A percentile compares a stretch with the other conserved stretches of the same genome.
Conservation (phyloP, 2,113 vertebrate species). For the Anolis sagrei region DNA sequence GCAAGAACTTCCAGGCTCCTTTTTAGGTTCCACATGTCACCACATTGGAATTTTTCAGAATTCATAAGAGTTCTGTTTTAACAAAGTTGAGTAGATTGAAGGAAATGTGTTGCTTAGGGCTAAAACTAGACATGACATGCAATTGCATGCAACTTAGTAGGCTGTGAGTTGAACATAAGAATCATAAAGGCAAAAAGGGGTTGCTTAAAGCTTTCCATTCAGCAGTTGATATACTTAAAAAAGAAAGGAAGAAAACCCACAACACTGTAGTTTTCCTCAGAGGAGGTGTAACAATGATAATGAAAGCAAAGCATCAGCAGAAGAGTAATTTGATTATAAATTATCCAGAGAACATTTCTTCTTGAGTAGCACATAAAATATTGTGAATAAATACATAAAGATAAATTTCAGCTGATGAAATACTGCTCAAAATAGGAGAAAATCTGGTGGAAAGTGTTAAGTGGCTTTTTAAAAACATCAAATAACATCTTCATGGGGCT, state of each 20-base stretch:
- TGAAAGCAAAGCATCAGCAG: background rate
- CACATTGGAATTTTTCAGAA: constrained; percentile 9
- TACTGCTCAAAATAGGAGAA: background rate
- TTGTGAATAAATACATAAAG: background rate
- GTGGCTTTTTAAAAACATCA: background rate
- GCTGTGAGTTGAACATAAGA: background rate
- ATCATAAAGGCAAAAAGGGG: background rate
- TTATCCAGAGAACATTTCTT: background rate
- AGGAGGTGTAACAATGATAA: background rate
- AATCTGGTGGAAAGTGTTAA: background rate
- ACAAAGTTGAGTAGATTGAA: background rate
- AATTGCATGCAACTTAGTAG: too few relatives aligned
- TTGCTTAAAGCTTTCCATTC: background rate
- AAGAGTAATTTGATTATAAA: background rate
- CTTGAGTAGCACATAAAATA: background rate
- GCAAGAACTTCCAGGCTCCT: background rate
- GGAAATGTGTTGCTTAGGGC: constrained; percentile 17
- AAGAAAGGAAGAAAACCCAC: background rate
- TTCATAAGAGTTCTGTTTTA: constrained; percentile 15
- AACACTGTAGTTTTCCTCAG: background rate
- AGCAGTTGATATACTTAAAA: background rate
- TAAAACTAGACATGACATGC: constrained; percentile 8
- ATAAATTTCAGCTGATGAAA: background rate
- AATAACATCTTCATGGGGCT: background rate
- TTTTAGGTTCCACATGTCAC: background rate